Evolutionary conservation across 2,113 vertebrate species (phyloP), one percentile per base, ranked within the genome.

Genomic region (Entomyzon cyanotis): DNA sequence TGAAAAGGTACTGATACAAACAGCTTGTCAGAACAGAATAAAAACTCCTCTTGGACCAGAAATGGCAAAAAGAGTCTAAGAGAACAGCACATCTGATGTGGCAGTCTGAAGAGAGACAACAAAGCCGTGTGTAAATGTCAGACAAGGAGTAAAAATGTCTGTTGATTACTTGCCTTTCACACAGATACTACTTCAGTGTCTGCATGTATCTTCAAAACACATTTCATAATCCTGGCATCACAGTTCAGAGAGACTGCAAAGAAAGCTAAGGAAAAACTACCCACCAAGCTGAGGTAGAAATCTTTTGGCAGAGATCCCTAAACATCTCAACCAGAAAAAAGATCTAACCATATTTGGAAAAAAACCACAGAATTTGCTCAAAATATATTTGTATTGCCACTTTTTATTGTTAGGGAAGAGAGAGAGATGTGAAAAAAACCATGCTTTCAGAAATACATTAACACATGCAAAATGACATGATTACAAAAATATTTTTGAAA

Each of bases 291-390:
- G 70, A 96, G 81, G 84, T 78, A 87, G 63, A 73, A 84, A 71
- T 73, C 79, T 89, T 82, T 60, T 95, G 91, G 87, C 85, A 96
- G 63, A 90, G 67, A 86, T 59, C 55, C 80, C 56, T 55, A 95
- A 80, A 65, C 2, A 35, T 76, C 87, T 76, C 86, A 68, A 86
- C 8, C 41, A 81, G 41, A 56, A 84, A 73, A 89, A 86, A 68
- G 80, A 46, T 47, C 64, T 59, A 84, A 79, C 76, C 87, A 93
- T 94, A 93, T 75, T 94, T 78, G 89, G 92, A n/a, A 85, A 88
- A 67, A 82, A 69, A 1, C 5, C 73, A 69, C 18, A 74, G 77
- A 91, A 75, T 94, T 84, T 4, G 17, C 31, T 53, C 12, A 42
- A 93, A 75, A 71, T 76, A 7, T 64, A 91, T 93, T 73, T 75